Evolutionary conservation across 1,140 invertebrate species (phyloP).

Genomic region (Rhyzopertha dominica): DNA sequence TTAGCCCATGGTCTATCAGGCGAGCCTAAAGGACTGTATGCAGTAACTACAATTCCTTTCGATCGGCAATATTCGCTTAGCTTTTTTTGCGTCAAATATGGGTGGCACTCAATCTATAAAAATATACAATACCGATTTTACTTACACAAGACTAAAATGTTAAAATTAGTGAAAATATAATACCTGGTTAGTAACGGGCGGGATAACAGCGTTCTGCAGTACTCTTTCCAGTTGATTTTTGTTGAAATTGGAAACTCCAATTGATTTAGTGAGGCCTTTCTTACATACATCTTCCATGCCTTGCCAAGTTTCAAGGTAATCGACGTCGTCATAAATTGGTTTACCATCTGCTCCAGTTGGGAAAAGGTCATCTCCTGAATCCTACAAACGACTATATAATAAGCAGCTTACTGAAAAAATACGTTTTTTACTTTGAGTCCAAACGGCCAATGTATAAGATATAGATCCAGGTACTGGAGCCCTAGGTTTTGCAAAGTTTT

Average conservation of each 20-base stretch:
- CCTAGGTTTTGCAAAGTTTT: slow-evolving; percentile 59
- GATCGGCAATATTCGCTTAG: slow-evolving; percentile 67
- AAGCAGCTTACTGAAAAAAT: too few relatives aligned
- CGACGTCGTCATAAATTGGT: slow-evolving; percentile 50
- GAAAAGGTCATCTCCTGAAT: slow-evolving; percentile 52
- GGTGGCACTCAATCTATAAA: slow-evolving; percentile 75
- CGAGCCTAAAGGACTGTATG: slow-evolving; percentile 77
- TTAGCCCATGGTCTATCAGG: slow-evolving; percentile 63
- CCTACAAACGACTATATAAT: too few relatives aligned
- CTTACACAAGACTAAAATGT: too few relatives aligned
- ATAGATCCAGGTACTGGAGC: slow-evolving; percentile 71
- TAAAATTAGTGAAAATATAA: too few relatives aligned
- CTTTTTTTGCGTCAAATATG: slow-evolving; percentile 75
- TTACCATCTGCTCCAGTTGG: slow-evolving; percentile 57
- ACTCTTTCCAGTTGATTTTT: slow-evolving; percentile 72
- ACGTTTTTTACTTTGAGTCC: slow-evolving; percentile 38
- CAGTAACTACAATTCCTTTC: slow-evolving; percentile 65
- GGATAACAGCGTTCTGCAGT: slow-evolving; percentile 61
- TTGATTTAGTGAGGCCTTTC: slow-evolving; percentile 66
- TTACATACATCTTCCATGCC: slow-evolving; percentile 75
- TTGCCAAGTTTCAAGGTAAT: slow-evolving; percentile 88
- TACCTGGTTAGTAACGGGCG: slow-evolving; percentile 75
- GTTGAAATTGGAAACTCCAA: slow-evolving; percentile 92
- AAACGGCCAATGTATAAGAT: slow-evolving; percentile 76
- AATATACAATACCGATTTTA: slow-evolving; percentile 11